Base-by-base conservation (phyloP, 92 coral and sea anemone species). In the Micromussa lordhowensis region DNA sequence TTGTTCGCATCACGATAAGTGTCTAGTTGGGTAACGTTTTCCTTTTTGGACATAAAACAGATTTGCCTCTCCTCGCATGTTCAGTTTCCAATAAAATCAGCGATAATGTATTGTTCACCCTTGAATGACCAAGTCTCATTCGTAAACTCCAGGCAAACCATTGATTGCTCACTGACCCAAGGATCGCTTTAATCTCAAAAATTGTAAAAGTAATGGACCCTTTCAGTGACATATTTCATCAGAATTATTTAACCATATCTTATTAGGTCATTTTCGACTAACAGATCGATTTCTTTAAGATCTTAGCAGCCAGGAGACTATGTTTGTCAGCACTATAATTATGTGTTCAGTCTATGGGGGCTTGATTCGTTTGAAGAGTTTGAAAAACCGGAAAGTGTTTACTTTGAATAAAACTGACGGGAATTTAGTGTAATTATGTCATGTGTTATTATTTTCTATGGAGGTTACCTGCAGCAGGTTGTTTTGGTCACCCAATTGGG, bases 401-500 rank as follows among this genome's bases (percentile, higher is more conserved):
- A 40, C 13, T 40, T 64, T 1, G n/a, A 82, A 40, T n/a, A 38
- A 17, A 34, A 29, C 34, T 76, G 40, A 29, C 7, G 32, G 30
- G 66, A 10, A 58, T 12, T 30, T 61, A 35, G 22, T 30, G 36
- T 29, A 14, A 85, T 77, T 40, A 77, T 40, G 55, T 78, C 83
- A 78, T 77, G n/a, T 40, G 32, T 66, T 83, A 13, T 82, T 57
- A 82, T 44, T 38, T 75, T 63, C 59, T 29, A 38, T 38, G 14
- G 51, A 32, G 58, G 75, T 40, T 24, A 86, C 83, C 89, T 49
- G 83, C 31, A 29, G n/a, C 89, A 86, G 89, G 89, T 86, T 36
- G 59, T 19, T 24, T 61, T n/a, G 76, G 51, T 86, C 89, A 64
- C 89, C 89, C 89, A 86, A 86, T 86, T 86, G 89, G 53, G 55